Conservation (phyloP, 37 sponge, comb jelly and placozoan species). For the Halichondria panicea region DNA sequence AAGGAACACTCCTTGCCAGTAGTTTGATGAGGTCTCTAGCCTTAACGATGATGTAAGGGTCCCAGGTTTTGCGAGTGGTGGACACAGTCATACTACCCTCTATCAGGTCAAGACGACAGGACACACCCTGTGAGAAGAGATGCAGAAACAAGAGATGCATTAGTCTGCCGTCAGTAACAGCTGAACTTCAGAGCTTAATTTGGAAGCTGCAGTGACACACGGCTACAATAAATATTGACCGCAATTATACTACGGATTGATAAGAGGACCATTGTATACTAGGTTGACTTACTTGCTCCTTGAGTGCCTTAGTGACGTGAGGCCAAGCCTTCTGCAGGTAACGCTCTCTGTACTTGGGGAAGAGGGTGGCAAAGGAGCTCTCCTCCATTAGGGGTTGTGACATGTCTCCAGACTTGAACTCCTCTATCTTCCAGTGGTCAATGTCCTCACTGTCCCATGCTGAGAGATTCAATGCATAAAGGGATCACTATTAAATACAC, state of each 20-base stretch:
- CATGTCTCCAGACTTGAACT: slow-evolving; percentile 89
- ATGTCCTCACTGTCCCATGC: slow-evolving; percentile 88
- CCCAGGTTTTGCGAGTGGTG: slow-evolving; percentile 97
- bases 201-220: not conserved
- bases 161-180: not conserved
- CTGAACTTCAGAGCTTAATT: not conserved
- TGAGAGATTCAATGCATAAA: slow-evolving; percentile 12
- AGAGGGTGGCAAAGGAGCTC: slow-evolving; percentile 98
- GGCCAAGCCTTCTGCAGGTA: slow-evolving; percentile 94
- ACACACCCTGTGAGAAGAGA: slow-evolving; percentile 67
- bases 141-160: too few species aligned
- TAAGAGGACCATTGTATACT: not conserved
- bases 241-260: not conserved
- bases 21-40: slow-evolving; percentile 96
- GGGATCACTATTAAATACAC: not conserved
- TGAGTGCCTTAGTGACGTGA: slow-evolving; percentile 72
- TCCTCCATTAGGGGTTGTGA: slow-evolving; percentile 78
- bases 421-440: slow-evolving; percentile 94
- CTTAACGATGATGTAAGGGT: slow-evolving; percentile 96
- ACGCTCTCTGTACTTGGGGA: slow-evolving; percentile 96
- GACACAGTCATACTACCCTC: slow-evolving; percentile 97
- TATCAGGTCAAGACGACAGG: slow-evolving; percentile 83
- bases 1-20: slow-evolving; percentile 95
- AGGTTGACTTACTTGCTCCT: slow-evolving; percentile 65
- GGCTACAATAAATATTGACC: not conserved